These are phyloP conservation scores for Ophonus ardosiacus DNA, from an alignment of 2,888 invertebrate genomes.

Conservation along the genomic window DNA sequence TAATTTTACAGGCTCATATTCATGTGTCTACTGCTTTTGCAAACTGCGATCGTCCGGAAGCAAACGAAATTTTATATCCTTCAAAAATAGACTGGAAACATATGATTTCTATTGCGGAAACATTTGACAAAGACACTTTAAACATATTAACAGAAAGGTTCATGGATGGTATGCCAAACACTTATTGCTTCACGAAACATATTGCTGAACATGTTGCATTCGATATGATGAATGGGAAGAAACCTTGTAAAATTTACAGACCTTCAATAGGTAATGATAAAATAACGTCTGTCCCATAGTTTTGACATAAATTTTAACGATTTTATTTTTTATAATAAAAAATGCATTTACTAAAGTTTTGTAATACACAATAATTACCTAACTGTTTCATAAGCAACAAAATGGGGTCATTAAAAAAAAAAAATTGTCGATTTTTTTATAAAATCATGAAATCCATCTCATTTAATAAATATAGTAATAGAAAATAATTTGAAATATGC, in stretches of 20 bases:
- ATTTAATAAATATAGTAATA: too few relatives aligned
- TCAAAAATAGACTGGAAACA: conserved; percentile 83
- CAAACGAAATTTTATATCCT: conserved; percentile 88
- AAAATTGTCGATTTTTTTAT: too few relatives aligned
- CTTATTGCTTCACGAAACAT: conserved; percentile 94
- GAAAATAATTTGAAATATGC: too few relatives aligned
- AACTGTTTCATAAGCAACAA: too few relatives aligned
- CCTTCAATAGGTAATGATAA: conserved; percentile 19
- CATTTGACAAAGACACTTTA: conserved; percentile 78
- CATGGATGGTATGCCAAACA: conserved; percentile 87
- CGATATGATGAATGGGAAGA: conserved; percentile 77
- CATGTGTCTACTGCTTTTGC: conserved; percentile 94
- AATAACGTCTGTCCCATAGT: too few relatives aligned
- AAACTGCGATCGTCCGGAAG: conserved; percentile 83
- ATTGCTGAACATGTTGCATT: conserved; percentile 89
- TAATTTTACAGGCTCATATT: conserved; percentile 79
- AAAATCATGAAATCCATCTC: too few relatives aligned
- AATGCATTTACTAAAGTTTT: too few relatives aligned
- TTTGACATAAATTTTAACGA: too few relatives aligned
- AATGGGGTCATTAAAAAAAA: too few relatives aligned
- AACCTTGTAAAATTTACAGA: conserved; percentile 79
- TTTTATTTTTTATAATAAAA: too few relatives aligned
- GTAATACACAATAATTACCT: too few relatives aligned
- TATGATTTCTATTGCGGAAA: conserved; percentile 82
- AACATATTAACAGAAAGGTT: conserved; percentile 80